These are phyloP conservation scores for Cheilosia scutellata DNA, from an alignment of 2,888 invertebrate genomes.

Conservation along the genomic window DNA sequence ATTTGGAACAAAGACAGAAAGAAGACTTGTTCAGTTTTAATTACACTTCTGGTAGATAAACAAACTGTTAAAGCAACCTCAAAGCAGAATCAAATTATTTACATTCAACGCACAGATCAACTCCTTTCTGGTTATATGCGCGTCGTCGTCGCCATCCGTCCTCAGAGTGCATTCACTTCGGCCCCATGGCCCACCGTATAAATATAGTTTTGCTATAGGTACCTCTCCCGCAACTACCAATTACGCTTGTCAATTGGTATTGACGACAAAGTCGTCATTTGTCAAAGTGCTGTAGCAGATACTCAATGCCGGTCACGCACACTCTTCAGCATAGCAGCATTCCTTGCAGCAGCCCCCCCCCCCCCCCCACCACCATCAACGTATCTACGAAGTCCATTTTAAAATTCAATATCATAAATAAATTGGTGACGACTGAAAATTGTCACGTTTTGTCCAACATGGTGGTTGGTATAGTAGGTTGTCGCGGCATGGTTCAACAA, in stretches of 20 bases:
- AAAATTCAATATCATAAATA: conserved; percentile 71
- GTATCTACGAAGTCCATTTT: conserved; percentile 49
- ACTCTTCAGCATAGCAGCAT: conserved; percentile 26
- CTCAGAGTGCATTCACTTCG: conserved; percentile 66
- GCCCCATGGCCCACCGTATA: conserved; percentile 6
- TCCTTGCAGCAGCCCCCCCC: not conserved
- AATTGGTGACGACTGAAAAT: conserved; percentile 71
- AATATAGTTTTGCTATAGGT: not conserved
- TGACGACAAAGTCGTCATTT: conserved; percentile 73
- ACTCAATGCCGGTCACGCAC: conserved; percentile 70
- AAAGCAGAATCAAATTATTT: conserved; percentile 49
- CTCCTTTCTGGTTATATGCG: conserved; percentile 44
- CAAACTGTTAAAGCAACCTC: conserved; percentile 16
- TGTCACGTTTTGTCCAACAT: conserved; percentile 71
- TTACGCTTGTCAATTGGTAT: conserved; percentile 72
- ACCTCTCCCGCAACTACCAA: conserved; percentile 52
- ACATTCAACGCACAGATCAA: conserved; percentile 64
- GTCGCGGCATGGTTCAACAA: conserved; percentile 66
- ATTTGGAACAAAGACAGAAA: conserved; percentile 52
- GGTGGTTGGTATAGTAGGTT: conserved; percentile 24
- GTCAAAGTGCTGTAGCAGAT: conserved; percentile 54
- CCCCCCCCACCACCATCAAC: not conserved
- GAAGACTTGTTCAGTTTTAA: conserved; percentile 41
- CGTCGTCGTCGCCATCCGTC: conserved; percentile 46
- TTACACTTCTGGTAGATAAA: conserved; percentile 42